phyloP scores from a whole-genome alignment of 2,888 invertebrate genomes.

The Parasteatoda lunata region DNA sequence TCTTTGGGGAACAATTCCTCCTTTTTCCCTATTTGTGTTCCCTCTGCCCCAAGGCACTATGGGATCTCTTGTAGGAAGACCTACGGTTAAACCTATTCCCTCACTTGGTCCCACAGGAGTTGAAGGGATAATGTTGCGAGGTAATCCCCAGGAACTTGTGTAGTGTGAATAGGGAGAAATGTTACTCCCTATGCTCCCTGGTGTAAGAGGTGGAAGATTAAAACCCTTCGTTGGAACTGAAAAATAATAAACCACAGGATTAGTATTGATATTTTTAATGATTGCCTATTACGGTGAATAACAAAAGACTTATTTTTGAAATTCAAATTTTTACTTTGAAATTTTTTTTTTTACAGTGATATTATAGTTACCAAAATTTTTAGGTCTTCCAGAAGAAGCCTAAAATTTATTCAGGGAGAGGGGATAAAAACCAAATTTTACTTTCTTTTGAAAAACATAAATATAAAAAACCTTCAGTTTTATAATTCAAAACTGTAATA shows the following conservation, averaged over 20 bases:
- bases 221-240: slow-evolving; percentile 58
- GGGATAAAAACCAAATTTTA: too few relatives aligned
- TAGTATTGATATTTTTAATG: too few relatives aligned
- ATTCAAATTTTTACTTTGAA: too few relatives aligned
- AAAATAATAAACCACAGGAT: background rate
- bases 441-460: too few relatives aligned
- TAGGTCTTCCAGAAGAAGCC: too few relatives aligned
- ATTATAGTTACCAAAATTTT: too few relatives aligned
- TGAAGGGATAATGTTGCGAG: slow-evolving; percentile 61
- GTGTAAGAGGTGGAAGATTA: slow-evolving; percentile 48
- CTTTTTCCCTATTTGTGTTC: slow-evolving; percentile 41
- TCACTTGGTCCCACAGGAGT: slow-evolving; percentile 61
- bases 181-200: slow-evolving; percentile 36
- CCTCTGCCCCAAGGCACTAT: slow-evolving; percentile 63
- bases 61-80: slow-evolving; percentile 50
- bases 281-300: too few relatives aligned
- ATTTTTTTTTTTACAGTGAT: too few relatives aligned
- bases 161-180: slow-evolving; percentile 63
- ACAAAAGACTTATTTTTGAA: background rate
- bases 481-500: too few relatives aligned
- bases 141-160: slow-evolving; percentile 64
- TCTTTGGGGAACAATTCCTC: slow-evolving; percentile 46
- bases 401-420: too few relatives aligned
- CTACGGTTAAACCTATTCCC: slow-evolving; percentile 47
- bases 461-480: too few relatives aligned